These are phyloP conservation scores for Steromphala cineraria DNA, from an alignment of 2,888 invertebrate species.

Conservation along the genomic window DNA sequence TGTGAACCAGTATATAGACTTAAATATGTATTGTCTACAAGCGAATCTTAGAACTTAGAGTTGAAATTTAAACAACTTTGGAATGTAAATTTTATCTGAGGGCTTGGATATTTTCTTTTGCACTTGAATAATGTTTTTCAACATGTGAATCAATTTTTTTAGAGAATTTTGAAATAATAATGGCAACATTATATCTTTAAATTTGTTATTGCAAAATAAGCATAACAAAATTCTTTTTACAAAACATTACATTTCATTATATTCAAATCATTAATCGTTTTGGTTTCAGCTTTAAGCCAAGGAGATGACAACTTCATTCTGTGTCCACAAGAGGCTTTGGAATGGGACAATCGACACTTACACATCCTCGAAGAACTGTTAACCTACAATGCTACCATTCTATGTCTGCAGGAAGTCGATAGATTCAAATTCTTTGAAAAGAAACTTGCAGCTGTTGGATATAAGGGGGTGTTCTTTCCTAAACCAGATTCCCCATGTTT, in stretches of 20 bases:
- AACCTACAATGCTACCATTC: conserved; percentile 82
- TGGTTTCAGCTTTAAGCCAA: conserved; percentile 81
- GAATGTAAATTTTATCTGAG: too few species aligned
- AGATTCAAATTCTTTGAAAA: conserved; percentile 82
- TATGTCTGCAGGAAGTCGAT: conserved; percentile 87
- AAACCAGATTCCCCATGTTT: conserved; percentile 88
- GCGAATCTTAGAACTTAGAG: too few species aligned
- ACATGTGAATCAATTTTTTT: too few species aligned
- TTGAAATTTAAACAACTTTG: too few species aligned
- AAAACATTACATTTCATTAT: background rate
- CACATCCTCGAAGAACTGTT: conserved; percentile 84
- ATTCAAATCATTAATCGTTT: background rate
- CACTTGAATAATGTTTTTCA: too few species aligned
- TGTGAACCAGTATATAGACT: too few species aligned
- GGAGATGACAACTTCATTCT: conserved; percentile 84
- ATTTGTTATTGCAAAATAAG: too few species aligned
- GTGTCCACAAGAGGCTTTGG: conserved; percentile 83
- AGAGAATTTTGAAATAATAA: too few species aligned
- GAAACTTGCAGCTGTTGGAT: conserved; percentile 81
- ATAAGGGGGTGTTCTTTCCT: conserved; percentile 83
- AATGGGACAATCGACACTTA: conserved; percentile 82
- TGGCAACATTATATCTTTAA: too few species aligned
- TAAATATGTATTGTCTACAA: too few species aligned
- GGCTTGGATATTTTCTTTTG: too few species aligned
- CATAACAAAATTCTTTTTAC: too few species aligned